These are phyloP conservation scores for Muscicapa striata DNA, from an alignment of 2,797 vertebrate species.

Conservation along the genomic window DNA sequence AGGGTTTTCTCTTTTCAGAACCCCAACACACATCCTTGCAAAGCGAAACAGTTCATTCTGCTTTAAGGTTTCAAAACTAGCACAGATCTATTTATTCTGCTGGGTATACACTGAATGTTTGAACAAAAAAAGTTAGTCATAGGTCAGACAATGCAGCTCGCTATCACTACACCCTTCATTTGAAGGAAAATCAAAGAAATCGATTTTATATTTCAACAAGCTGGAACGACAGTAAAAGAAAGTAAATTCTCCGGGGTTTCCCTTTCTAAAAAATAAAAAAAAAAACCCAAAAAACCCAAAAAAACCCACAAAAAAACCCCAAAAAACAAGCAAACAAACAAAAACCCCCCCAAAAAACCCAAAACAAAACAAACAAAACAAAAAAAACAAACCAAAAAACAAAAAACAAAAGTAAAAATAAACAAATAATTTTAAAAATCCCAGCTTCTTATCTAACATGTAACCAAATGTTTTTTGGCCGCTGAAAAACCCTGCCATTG, in stretches of 20 bases:
- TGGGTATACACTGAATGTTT: not conserved
- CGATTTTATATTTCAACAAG: not conserved
- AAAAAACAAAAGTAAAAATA: not conserved
- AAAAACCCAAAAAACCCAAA: not conserved
- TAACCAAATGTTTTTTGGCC: not conserved
- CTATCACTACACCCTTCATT: not conserved
- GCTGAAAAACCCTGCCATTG: constrained; percentile 1
- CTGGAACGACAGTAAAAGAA: not conserved
- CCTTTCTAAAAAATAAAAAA: not conserved
- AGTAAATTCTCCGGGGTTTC: not conserved
- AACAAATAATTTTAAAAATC: not conserved
- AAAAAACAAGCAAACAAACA: not conserved
- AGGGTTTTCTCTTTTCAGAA: not conserved
- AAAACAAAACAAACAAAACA: no score
- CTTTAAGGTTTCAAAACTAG: not conserved
- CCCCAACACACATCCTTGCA: not conserved
- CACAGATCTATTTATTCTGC: constrained; percentile 20
- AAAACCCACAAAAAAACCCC: no score
- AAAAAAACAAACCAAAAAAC: no score
- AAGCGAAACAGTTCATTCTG: not conserved
- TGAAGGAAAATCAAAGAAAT: not conserved
- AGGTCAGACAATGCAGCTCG: not conserved
- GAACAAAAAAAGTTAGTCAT: constrained; percentile 26
- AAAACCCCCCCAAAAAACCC: no score
- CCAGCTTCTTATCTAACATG: not conserved